These are phyloP conservation scores for Arbacia lixula DNA, from an alignment of 53 echinoderm and acorn worm species.

Conservation along the genomic window DNA sequence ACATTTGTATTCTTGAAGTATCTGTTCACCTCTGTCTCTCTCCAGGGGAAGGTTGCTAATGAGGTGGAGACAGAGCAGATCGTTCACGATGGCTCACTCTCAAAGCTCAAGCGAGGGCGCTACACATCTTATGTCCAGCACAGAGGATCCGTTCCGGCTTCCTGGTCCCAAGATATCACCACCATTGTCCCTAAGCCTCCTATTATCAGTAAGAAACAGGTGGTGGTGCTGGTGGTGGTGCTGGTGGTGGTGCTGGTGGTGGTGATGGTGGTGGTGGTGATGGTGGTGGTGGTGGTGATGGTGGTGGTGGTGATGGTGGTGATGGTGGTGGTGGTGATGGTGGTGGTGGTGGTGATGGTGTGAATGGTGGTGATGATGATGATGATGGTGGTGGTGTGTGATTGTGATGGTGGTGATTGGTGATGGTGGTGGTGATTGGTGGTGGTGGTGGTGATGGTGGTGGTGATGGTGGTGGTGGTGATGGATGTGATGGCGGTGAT, in stretches of 20 bases:
- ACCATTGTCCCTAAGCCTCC: slow-evolving; percentile 97
- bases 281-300: background rate
- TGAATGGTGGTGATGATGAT: too few relatives aligned
- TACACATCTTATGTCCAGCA: slow-evolving; percentile 85
- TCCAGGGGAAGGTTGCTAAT: slow-evolving; percentile 95
- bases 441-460: too few relatives aligned
- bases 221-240: background rate
- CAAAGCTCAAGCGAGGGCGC: slow-evolving; percentile 85
- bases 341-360: too few relatives aligned
- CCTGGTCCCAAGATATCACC: slow-evolving; percentile 97
- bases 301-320: too few relatives aligned
- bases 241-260: background rate
- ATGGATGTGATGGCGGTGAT: too few relatives aligned
- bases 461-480: too few relatives aligned
- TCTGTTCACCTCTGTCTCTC: too few relatives aligned
- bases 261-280: background rate
- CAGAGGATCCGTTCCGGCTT: slow-evolving; percentile 90
- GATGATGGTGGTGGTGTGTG: too few relatives aligned
- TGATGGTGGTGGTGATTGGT: too few relatives aligned
- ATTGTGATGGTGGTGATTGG: too few relatives aligned
- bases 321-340: too few relatives aligned
- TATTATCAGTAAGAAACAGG: slow-evolving; percentile 77
- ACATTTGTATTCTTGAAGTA: too few relatives aligned
- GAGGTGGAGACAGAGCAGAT: slow-evolving; percentile 99
- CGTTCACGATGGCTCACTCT: slow-evolving; percentile 87